Evolutionary conservation across 2,888 invertebrate genomes (phyloP), one percentile per base, ranked within the genome.

Genomic region (Orthonychiurus folsomi): DNA sequence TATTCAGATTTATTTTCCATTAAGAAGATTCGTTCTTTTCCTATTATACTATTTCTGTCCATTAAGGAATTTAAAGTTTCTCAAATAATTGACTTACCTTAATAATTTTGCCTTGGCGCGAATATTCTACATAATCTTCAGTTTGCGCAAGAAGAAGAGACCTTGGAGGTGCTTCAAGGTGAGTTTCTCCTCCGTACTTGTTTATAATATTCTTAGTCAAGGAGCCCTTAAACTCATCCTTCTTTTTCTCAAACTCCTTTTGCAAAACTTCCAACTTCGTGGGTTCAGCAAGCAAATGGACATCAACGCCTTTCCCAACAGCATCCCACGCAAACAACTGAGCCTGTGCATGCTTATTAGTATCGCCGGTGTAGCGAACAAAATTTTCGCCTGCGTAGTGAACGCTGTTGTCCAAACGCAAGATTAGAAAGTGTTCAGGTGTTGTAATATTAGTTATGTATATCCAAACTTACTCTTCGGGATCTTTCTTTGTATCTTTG

Each of bases 291-390:
- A 97, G 82, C 62, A 96, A 82, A 77, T 96, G 93, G 25, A 95
- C 93, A 79, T 95, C 94, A 0, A 95, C 88, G 2, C 95, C 94
- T 72, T 87, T 85, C 62, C 90, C 88, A 75, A 90, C 89, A 2
- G 95, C 95, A 75, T 96, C 94, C 96, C 97, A 97, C 2, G 96
- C 95, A 82, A 97, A 97, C 75, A 93, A 76, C 76, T 97, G 96
- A 20, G 93, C 91, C 18, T 85, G 85, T 1, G 93, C 90, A 78
- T 97, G 96, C 64, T 86, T 83, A 50, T 84, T 82, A 1, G 97
- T 96, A 79, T 97, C 97, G 15, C 99, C 99, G 50, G 90, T 86
- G 77, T 90, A 93, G 1, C 97, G 84, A 1, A 89, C 89, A 80
- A 93, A 94, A 79, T 99, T 99, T 80, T 99, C 99, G 27, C 99